Conservation (phyloP, 1,140 invertebrate genomes). For the Ostrea denselamellosa region DNA sequence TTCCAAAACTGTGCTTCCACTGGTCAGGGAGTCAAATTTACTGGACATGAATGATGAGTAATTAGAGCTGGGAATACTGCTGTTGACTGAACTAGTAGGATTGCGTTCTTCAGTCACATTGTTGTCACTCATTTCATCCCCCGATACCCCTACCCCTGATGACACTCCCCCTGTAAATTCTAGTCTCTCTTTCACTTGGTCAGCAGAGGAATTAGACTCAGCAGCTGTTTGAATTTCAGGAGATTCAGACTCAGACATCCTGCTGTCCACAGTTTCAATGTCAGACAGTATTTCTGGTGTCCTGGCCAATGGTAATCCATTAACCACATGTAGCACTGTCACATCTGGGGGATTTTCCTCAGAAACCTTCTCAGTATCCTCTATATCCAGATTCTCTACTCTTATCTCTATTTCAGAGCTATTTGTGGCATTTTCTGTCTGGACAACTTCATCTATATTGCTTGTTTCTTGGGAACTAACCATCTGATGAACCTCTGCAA, state of each 20-base stretch:
- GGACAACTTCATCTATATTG: background rate
- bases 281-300: constrained; percentile 12
- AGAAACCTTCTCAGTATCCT: background rate
- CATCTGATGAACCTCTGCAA: background rate
- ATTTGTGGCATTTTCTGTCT: background rate
- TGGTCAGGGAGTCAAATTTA: constrained; percentile 42
- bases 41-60: constrained; percentile 7
- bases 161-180: background rate
- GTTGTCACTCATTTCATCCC: constrained; percentile 29
- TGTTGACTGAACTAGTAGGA: background rate
- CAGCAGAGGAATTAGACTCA: constrained; percentile 15
- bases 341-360: background rate
- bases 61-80: background rate
- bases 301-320: background rate
- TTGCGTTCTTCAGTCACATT: background rate
- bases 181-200: constrained; percentile 24
- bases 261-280: background rate
- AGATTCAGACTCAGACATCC: background rate
- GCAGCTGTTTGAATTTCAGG: background rate
- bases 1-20: background rate
- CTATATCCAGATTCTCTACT: background rate
- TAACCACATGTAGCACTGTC: background rate
- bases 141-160: background rate
- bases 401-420: background rate
- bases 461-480: background rate